These are phyloP conservation scores for Dendroctonus ponderosae DNA, from an alignment of 1,140 invertebrate genomes.

Conservation along the genomic window DNA sequence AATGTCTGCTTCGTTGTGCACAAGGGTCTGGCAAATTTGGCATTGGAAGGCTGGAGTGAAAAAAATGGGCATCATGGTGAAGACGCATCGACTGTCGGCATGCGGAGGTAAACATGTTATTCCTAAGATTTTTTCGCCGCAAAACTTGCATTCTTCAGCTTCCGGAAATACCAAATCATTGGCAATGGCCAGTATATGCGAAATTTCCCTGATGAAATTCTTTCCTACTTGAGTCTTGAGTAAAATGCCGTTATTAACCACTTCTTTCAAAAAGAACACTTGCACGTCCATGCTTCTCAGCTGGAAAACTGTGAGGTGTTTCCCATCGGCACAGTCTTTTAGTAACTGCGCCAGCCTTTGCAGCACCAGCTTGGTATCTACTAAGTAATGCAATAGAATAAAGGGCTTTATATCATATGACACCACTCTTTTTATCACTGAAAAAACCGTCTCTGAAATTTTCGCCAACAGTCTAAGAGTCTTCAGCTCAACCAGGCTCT, in stretches of 20 bases:
- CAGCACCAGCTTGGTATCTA: constrained; percentile 40
- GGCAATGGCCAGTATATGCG: constrained; percentile 36
- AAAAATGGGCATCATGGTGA: constrained; percentile 44
- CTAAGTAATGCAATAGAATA: constrained; percentile 40
- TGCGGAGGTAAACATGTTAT: constrained; percentile 41
- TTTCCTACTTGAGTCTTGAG: constrained; percentile 37
- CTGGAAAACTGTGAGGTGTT: constrained; percentile 39
- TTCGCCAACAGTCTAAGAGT: constrained; percentile 40
- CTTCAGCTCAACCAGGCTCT: constrained; percentile 38
- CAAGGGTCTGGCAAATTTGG: constrained; percentile 40
- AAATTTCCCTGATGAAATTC: constrained; percentile 40
- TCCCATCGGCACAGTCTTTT: constrained; percentile 24
- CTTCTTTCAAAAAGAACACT: constrained; percentile 45
- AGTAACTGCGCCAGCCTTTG: constrained; percentile 38
- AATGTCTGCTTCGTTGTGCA: constrained; percentile 38
- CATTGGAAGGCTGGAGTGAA: constrained; percentile 41
- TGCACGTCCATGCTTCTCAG: constrained; percentile 38
- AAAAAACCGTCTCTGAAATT: constrained; percentile 42
- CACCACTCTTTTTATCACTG: constrained; percentile 32
- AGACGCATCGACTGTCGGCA: constrained; percentile 39
- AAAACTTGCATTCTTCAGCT: constrained; percentile 40
- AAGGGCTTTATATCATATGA: constrained; percentile 42
- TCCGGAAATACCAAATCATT: constrained; percentile 44
- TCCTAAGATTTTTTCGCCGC: constrained; percentile 45
- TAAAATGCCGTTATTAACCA: constrained; percentile 38